A percentile compares a stretch with the other conserved stretches of the same genome.
These are phyloP conservation scores for human DNA, from an alignment of 2,113 vertebrate species.

Conservation along the genomic window GRCh38 chr1:93195501-93196000, in stretches of 20 bases:
- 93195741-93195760: neutral
- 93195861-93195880: neutral
- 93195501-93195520: neutral
- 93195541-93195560: neutral
- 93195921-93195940: neutral
- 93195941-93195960: constrained; percentile 5
- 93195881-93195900: neutral
- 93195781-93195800: neutral
- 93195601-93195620: neutral
- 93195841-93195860: neutral
- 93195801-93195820: neutral
- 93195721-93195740: neutral
- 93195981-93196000: neutral
- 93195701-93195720: neutral
- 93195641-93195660: neutral
- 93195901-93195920: neutral
- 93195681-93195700: neutral
- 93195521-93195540: neutral
- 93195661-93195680: neutral
- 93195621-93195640: neutral
- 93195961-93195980: neutral
- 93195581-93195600: neutral
- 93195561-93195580: neutral
- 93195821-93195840: neutral
- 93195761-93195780: neutral